Percentiles rank a stretch among this genome's conserved stretches.
These are phyloP conservation scores for Trinectes maculatus DNA, from an alignment of 2,113 vertebrate species.

Conservation along the genomic window DNA sequence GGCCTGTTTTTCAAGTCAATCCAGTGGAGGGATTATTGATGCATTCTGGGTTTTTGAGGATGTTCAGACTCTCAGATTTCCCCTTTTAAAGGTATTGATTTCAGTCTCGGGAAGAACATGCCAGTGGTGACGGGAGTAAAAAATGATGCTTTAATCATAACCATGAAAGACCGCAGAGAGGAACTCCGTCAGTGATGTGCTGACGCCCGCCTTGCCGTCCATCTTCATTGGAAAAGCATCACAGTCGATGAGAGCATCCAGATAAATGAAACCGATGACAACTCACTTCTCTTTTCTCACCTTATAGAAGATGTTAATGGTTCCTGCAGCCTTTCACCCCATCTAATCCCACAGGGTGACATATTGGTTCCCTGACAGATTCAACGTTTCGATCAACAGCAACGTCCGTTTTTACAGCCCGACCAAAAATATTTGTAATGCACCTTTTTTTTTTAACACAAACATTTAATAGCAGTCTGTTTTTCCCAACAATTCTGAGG, in stretches of 20 bases:
- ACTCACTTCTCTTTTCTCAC: constrained; percentile 34
- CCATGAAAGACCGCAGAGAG: constrained; percentile 45
- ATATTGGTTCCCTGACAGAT: constrained; percentile 17
- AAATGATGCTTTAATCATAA: constrained; percentile 68
- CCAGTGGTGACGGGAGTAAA: constrained; percentile 59
- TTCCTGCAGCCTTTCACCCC: constrained; percentile 4
- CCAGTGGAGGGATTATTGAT: constrained; percentile 27
- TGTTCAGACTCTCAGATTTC: constrained; percentile 66
- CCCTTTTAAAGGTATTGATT: constrained; percentile 79
- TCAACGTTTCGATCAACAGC: constrained; percentile 30
- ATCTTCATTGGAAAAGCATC: constrained; percentile 50
- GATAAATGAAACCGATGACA: constrained; percentile 55
- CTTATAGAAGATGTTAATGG: constrained; percentile 18
- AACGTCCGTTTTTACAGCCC: neutral
- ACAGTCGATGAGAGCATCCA: constrained; percentile 47
- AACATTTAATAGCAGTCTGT: neutral
- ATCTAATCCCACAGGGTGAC: constrained; percentile 22
- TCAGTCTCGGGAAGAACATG: constrained; percentile 55
- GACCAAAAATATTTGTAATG: constrained; percentile 23
- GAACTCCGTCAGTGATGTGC: constrained; percentile 49
- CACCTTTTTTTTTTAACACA: neutral
- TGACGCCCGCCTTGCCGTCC: constrained; percentile 50
- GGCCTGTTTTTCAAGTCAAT: constrained; percentile 33
- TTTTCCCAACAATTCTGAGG: constrained; percentile 30
- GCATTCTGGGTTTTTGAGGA: constrained; percentile 49